Evolutionary conservation across 2,888 invertebrate species (phyloP), one percentile per base, ranked within the genome.

Genomic region (Molorchus minor): DNA sequence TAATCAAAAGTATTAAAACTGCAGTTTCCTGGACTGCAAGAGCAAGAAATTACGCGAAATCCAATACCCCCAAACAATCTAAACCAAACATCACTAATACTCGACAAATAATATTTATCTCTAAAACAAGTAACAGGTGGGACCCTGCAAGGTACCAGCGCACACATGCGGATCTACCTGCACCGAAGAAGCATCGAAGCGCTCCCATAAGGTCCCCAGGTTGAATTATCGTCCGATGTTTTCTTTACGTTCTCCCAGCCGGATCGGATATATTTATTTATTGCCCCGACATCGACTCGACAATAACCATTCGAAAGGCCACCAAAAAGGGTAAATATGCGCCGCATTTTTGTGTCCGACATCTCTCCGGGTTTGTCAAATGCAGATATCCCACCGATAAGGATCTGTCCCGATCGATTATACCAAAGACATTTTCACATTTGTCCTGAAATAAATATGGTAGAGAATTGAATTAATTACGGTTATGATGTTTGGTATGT

Each of bases 201-300:
- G 46, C 7, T 29, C 46, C 19, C 41, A 46, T 49, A 53, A 54
- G 41, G 41, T 19, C 17, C 25, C 52, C 21, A 5, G 4, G 33
- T 71, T 73, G 74, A 75, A 64, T 75, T 75, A 75, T 73, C 72
- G 67, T 64, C 69, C 73, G 72, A 75, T 71, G 70, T 67, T 70
- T 75, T 71, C 73, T 73, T 74, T 75, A 74, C 74, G 74, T 71
- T 72, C 68, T 61, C 55, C 60, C 62, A 56, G 64, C 68, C 68
- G 67, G 65, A 70, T 71, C 71, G 69, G 70, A 69, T 72, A 71
- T 73, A 71, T 73, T 71, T 72, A 73, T 73, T 73, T 73, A 73
- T 72, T 70, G 67, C 68, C 38, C 15, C 38, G 35, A 29, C 35
- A 13, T 47, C 35, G 49, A 43, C 43, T 43, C 21, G 21, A 43